Conservation (phyloP, 2,113 vertebrate species). For the Triplophysa tibetana region DNA sequence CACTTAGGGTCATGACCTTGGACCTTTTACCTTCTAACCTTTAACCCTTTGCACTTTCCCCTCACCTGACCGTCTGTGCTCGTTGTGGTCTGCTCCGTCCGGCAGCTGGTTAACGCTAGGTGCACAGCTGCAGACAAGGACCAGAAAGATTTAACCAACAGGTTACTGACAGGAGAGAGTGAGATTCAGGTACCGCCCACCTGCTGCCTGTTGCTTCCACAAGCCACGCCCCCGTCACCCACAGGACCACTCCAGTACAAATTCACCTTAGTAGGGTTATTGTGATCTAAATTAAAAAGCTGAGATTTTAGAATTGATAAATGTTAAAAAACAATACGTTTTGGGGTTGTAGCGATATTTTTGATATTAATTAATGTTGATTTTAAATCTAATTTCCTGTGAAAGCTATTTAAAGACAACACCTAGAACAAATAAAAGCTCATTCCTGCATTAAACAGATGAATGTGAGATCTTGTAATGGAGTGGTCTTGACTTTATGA, state of each 20-base stretch:
- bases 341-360: too few relatives aligned
- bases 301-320: too few relatives aligned
- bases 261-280: slow-evolving; percentile 12
- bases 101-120: slow-evolving; percentile 97
- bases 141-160: slow-evolving; percentile 99
- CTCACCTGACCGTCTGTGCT: slow-evolving; percentile 26
- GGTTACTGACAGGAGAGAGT: slow-evolving; percentile 99
- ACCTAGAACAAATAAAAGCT: neutral
- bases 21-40: slow-evolving; percentile 53
- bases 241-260: slow-evolving; percentile 79
- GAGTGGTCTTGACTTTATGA: slow-evolving; percentile 60
- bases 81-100: slow-evolving; percentile 75
- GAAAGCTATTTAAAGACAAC: too few relatives aligned
- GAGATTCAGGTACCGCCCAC: slow-evolving; percentile 92
- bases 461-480: slow-evolving; percentile 59
- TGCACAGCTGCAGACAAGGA: slow-evolving; percentile 97
- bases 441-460: neutral
- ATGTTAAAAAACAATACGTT: too few relatives aligned
- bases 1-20: slow-evolving; percentile 59
- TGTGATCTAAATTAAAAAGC: neutral
- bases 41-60: slow-evolving; percentile 50
- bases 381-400: too few relatives aligned
- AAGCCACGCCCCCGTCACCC: slow-evolving; percentile 63
- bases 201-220: slow-evolving; percentile 67
- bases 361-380: too few relatives aligned